Conservation (phyloP, 1,140 invertebrate species). For the Cydia splendana region DNA sequence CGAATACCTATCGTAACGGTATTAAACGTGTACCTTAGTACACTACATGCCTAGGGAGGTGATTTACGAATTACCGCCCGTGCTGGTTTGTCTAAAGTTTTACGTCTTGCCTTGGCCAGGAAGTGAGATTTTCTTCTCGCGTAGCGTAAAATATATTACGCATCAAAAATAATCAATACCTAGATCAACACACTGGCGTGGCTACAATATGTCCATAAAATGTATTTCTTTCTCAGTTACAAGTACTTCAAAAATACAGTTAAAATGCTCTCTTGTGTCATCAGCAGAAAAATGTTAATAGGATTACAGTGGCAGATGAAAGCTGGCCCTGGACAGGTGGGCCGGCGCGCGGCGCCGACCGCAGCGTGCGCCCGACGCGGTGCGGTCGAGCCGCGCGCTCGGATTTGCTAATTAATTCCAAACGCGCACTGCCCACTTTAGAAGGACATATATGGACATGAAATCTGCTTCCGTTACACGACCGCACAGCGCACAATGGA, state of each 20-base stretch:
- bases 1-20: too few species aligned
- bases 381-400: constrained; percentile 48
- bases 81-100: too few species aligned
- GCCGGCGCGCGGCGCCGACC: constrained; percentile 35
- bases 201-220: too few species aligned
- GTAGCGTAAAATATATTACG: too few species aligned
- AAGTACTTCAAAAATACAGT: constrained; percentile 32
- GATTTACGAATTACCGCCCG: too few species aligned
- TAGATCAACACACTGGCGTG: too few species aligned
- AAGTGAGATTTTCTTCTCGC: too few species aligned
- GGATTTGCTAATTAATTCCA: constrained; percentile 56
- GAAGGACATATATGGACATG: constrained; percentile 33
- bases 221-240: neutral
- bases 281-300: constrained; percentile 47
- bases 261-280: constrained; percentile 39
- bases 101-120: too few species aligned
- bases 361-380: constrained; percentile 41
- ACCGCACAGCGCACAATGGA: neutral
- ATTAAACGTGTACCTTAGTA: too few species aligned
- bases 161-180: too few species aligned
- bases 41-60: too few species aligned
- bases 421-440: constrained; percentile 42
- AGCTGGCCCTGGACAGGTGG: constrained; percentile 48
- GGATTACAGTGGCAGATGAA: constrained; percentile 43
- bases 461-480: constrained; percentile 33